Percentiles rank a stretch among this genome's conserved stretches.
phyloP scores from a whole-genome alignment of 2,888 invertebrate genomes.

The Crocallis elinguaria region DNA sequence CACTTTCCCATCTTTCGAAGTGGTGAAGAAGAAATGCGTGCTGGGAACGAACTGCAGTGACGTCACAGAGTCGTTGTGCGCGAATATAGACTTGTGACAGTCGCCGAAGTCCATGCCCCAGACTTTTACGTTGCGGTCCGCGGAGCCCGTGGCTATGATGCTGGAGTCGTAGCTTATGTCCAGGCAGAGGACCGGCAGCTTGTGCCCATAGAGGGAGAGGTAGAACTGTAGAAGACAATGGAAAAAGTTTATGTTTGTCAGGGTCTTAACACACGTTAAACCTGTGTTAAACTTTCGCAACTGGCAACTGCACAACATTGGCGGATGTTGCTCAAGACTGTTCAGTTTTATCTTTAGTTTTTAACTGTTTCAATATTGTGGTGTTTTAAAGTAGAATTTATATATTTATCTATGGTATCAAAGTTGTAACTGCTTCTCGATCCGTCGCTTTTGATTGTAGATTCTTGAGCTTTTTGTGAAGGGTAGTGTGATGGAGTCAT shows the following conservation, averaged over 20 bases:
- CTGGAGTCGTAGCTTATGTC: conserved; percentile 96
- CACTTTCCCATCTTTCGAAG: conserved; percentile 96
- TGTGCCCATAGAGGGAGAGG: conserved; percentile 97
- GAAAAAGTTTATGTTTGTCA: neutral
- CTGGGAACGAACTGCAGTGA: conserved; percentile 94
- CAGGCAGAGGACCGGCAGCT: conserved; percentile 95
- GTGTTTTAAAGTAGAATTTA: too few relatives aligned
- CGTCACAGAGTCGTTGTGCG: conserved; percentile 98
- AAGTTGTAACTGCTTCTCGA: too few relatives aligned
- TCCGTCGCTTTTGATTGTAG: too few relatives aligned
- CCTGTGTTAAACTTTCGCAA: too few relatives aligned
- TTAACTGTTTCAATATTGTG: too few relatives aligned
- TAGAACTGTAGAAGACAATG: conserved; percentile 89
- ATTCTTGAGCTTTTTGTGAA: too few relatives aligned
- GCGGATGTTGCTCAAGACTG: too few relatives aligned
- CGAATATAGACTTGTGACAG: conserved; percentile 97
- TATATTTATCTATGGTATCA: too few relatives aligned
- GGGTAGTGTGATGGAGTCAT: too few relatives aligned
- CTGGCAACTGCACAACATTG: too few relatives aligned
- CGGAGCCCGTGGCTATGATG: conserved; percentile 96
- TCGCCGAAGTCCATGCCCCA: conserved; percentile 99
- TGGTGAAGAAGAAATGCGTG: conserved; percentile 97
- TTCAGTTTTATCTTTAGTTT: too few relatives aligned
- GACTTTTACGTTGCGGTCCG: conserved; percentile 97
- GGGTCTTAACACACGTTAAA: too few relatives aligned